A percentile compares a stretch with the other conserved stretches of the same genome.
These are phyloP conservation scores for Tretioscincus oriximinensis DNA, from an alignment of 2,113 vertebrate species.

Conservation along the genomic window DNA sequence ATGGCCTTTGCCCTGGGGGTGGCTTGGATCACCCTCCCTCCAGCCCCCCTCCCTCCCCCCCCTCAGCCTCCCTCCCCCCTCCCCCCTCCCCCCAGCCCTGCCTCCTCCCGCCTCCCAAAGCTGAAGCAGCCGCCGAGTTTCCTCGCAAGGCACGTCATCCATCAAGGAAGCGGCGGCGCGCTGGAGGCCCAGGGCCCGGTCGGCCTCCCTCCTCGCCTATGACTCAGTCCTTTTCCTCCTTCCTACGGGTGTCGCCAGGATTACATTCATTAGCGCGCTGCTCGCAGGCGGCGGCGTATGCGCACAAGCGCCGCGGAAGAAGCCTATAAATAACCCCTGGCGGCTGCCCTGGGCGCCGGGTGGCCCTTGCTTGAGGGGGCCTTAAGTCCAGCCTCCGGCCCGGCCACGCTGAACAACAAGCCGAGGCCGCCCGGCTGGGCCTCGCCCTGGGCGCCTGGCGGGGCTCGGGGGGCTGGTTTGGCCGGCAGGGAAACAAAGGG, in stretches of 20 bases:
- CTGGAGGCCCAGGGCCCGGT: constrained; percentile 7
- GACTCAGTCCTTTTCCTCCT: constrained; percentile 27
- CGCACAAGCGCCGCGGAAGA: constrained; percentile 52
- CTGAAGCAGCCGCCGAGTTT: neutral
- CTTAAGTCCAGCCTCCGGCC: constrained; percentile 63
- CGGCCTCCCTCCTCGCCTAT: constrained; percentile 8
- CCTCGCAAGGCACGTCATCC: constrained; percentile 17
- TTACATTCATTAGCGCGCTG: constrained; percentile 63
- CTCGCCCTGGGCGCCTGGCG: constrained; percentile 47
- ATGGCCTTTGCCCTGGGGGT: too few species aligned
- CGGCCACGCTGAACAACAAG: constrained; percentile 69
- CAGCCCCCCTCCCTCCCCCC: too few species aligned
- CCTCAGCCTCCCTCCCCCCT: too few species aligned
- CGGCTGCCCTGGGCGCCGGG: constrained; percentile 63
- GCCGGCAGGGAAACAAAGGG: constrained; percentile 24
- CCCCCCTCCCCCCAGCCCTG: too few species aligned
- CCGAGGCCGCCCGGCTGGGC: constrained; percentile 59
- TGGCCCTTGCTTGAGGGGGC: constrained; percentile 54
- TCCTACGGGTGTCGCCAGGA: constrained; percentile 35
- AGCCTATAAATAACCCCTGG: constrained; percentile 66
- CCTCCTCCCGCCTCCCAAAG: constrained; percentile 1
- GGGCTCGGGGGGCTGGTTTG: constrained; percentile 32
- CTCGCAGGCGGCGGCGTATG: constrained; percentile 46
- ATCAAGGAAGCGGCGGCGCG: neutral
- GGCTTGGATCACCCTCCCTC: too few species aligned